These are phyloP conservation scores for Ectemnius lituratus DNA, from an alignment of 2,888 invertebrate genomes.

Conservation along the genomic window DNA sequence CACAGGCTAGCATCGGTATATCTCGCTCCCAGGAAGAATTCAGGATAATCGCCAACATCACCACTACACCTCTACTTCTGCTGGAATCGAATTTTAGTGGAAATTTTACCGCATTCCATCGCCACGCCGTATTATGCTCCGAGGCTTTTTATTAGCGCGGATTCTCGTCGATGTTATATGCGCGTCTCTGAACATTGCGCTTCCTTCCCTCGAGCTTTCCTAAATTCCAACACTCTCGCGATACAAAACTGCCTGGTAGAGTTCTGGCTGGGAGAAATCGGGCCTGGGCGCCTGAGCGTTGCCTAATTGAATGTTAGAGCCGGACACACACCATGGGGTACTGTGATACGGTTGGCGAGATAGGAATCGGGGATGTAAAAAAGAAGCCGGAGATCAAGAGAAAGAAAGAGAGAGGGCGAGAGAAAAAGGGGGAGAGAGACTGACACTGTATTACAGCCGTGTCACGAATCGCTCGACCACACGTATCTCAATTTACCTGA, in stretches of 20 bases:
- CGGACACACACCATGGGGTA: too few relatives aligned
- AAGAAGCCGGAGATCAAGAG: not conserved
- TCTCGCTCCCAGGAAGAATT: constrained; percentile 48
- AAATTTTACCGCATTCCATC: constrained; percentile 53
- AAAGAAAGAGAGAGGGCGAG: too few relatives aligned
- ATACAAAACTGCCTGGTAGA: too few relatives aligned
- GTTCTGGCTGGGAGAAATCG: not conserved
- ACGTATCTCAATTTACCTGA: constrained; percentile 50
- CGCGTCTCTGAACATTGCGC: too few relatives aligned
- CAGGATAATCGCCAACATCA: constrained; percentile 46
- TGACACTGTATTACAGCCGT: not conserved
- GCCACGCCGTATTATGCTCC: constrained; percentile 27
- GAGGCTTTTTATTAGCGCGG: constrained; percentile 50
- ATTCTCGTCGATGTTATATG: too few relatives aligned
- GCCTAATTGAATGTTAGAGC: too few relatives aligned
- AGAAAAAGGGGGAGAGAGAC: constrained; percentile 10
- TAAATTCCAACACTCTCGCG: too few relatives aligned
- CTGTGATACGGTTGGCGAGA: too few relatives aligned
- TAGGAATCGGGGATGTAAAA: constrained; percentile 2
- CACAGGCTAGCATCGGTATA: constrained; percentile 36
- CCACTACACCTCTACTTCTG: constrained; percentile 6
- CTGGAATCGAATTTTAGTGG: constrained; percentile 56
- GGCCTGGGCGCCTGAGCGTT: not conserved
- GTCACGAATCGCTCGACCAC: constrained; percentile 36
- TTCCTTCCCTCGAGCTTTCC: too few relatives aligned